Conservation (phyloP, 2,797 vertebrate genomes). For the Sebastolobus altivelis region DNA sequence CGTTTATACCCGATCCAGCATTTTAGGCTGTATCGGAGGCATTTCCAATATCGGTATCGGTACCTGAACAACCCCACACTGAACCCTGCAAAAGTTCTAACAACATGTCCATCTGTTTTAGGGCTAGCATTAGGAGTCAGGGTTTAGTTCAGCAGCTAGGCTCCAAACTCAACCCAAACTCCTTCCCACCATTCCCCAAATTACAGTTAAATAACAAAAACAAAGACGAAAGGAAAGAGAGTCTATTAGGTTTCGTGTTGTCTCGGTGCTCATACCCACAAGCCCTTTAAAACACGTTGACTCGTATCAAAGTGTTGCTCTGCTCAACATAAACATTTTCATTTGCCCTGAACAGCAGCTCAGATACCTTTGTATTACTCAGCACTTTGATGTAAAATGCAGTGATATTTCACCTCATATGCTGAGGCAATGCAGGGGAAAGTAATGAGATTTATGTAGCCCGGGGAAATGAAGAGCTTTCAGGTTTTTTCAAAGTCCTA, state of each 20-base stretch:
- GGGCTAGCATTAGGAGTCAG: background rate
- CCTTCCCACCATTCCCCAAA: background rate
- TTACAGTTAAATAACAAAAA: background rate
- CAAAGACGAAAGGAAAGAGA: background rate
- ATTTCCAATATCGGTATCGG: background rate
- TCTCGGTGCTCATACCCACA: background rate
- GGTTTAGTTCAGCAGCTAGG: background rate
- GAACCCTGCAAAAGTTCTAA: background rate
- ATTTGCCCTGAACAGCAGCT: constrained; percentile 60
- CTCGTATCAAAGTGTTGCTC: constrained; percentile 52
- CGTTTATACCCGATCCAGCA: too few relatives aligned
- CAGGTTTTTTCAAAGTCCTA: constrained; percentile 54
- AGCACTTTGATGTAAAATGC: constrained; percentile 75
- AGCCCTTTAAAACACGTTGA: constrained; percentile 34
- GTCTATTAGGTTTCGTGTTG: background rate
- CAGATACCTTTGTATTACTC: constrained; percentile 65
- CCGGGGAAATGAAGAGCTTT: constrained; percentile 59
- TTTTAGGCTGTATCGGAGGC: too few relatives aligned
- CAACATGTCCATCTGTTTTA: background rate
- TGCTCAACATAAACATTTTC: constrained; percentile 66
- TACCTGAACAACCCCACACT: background rate
- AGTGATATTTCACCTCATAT: constrained; percentile 65
- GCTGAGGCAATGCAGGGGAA: constrained; percentile 53
- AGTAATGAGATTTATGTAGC: constrained; percentile 75
- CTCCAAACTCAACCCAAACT: background rate